Evolutionary conservation across 2,797 vertebrate species (phyloP), one percentile per base, ranked within the genome.

Genomic region (Pseudotriccus pelzelni): DNA sequence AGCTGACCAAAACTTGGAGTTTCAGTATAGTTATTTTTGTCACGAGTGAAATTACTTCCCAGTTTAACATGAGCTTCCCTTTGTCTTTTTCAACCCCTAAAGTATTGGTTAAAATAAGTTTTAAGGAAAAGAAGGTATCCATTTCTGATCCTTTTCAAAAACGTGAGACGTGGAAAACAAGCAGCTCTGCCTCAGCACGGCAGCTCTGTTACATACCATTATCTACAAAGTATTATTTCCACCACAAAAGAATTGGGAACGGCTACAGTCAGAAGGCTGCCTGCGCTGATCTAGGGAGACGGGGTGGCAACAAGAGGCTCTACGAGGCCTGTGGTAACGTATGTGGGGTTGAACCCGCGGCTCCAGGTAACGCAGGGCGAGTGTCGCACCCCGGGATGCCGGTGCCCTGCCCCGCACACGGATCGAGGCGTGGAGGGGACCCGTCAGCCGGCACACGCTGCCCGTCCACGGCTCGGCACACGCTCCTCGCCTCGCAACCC

Each of bases 401-500:
- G 1, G 13, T 9, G 22, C 44, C 58, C 34, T 24, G 44, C 41
- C 68, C 64, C 2, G 3, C 53, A 17, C 3, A 12, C n/a, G 8
- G 23, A 11, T 5, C 25, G 12, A 34, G 37, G 36, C 6, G 44
- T 22, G 16, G 44, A 50, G 20, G 22, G 25, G 4, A 41, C 56
- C 41, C 70, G 8, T 4, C 0, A 18, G 53, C 19, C 0, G 3
- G 27, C 47, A 52, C 49, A 8, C 2, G 0, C 37, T 59, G 27
- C 75, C 9, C 1, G 18, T 34, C 74, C 59, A 4, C 27, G 11
- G 41, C 59, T 18, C 10, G 0, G 74, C 89, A 67, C 19, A 1
- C 2, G 8, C 56, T 56, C 25, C 66, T 22, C 11, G 19, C 87
- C 87, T 36, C 24, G 2, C 91, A 68, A 37, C 59, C 77, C 91